phyloP scores from a whole-genome alignment of 2,797 vertebrate genomes.

The Hephaestus fuliginosus region DNA sequence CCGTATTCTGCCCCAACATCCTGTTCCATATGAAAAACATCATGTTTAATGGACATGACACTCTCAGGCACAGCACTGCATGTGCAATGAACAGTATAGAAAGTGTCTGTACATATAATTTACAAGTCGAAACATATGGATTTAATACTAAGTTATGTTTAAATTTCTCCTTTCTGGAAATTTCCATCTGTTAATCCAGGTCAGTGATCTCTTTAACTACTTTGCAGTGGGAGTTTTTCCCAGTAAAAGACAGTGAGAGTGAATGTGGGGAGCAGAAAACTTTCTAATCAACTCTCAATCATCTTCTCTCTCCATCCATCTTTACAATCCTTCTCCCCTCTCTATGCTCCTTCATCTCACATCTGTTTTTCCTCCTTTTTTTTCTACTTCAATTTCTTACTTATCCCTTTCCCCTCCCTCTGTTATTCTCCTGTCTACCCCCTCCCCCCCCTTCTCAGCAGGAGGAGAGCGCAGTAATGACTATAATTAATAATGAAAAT shows the following conservation, averaged over 20 bases:
- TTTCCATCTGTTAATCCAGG: not conserved
- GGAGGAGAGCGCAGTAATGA: conserved; percentile 81
- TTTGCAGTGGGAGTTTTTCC: not conserved
- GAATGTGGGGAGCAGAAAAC: conserved; percentile 25
- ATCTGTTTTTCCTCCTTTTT: not conserved
- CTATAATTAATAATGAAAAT: conserved; percentile 87
- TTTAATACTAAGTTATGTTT: not conserved
- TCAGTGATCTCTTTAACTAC: not conserved
- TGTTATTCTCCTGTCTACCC: not conserved
- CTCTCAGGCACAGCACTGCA: not conserved
- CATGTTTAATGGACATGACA: not conserved
- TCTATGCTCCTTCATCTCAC: not conserved
- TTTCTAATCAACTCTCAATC: not conserved
- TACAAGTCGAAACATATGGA: not conserved
- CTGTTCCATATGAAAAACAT: not conserved
- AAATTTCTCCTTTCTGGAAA: not conserved
- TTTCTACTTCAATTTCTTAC: not conserved
- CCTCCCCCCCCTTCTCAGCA: conserved; percentile 42
- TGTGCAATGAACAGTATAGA: not conserved
- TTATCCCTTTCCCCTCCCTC: not conserved
- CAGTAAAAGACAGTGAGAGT: conserved; percentile 7
- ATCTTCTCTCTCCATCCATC: conserved; percentile 14
- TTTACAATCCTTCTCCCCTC: not conserved
- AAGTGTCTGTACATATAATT: not conserved
- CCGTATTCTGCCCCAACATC: not conserved